Conservation (phyloP, 2,113 vertebrate genomes). For the Leiothrix lutea region DNA sequence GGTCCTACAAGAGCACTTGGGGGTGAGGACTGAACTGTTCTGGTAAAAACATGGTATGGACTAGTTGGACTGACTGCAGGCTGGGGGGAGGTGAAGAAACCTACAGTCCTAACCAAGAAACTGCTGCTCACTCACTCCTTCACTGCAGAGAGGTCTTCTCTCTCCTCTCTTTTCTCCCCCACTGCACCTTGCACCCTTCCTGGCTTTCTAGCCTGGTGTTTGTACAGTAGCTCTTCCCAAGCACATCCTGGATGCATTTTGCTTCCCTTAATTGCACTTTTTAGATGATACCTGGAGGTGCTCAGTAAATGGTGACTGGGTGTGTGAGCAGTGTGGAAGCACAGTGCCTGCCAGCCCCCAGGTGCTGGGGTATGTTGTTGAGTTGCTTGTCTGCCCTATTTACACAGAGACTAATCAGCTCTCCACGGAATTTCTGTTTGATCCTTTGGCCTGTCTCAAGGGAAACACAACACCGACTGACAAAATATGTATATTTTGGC, state of each 20-base stretch:
- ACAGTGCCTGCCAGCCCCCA: neutral
- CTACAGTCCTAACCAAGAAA: neutral
- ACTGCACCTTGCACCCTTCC: neutral
- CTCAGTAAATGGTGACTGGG: neutral
- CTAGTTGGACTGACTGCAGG: neutral
- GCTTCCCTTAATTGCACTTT: neutral
- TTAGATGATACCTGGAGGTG: neutral
- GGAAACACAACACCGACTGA: constrained; percentile 21
- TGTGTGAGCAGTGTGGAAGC: neutral
- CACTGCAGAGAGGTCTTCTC: neutral
- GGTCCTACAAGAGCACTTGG: neutral
- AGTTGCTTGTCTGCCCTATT: neutral
- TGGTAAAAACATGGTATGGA: neutral
- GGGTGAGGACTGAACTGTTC: neutral
- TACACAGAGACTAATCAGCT: constrained; percentile 31
- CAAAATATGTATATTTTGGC: constrained; percentile 58
- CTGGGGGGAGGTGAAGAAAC: neutral
- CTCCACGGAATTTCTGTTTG: constrained; percentile 30
- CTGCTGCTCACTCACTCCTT: neutral
- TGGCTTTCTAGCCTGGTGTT: neutral
- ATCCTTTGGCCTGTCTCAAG: constrained; percentile 44
- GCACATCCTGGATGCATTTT: neutral
- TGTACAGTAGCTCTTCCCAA: neutral
- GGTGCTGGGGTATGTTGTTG: neutral
- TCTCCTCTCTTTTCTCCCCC: neutral